These are phyloP conservation scores for Rissa tridactyla DNA, from an alignment of 2,113 vertebrate species.

Conservation along the genomic window DNA sequence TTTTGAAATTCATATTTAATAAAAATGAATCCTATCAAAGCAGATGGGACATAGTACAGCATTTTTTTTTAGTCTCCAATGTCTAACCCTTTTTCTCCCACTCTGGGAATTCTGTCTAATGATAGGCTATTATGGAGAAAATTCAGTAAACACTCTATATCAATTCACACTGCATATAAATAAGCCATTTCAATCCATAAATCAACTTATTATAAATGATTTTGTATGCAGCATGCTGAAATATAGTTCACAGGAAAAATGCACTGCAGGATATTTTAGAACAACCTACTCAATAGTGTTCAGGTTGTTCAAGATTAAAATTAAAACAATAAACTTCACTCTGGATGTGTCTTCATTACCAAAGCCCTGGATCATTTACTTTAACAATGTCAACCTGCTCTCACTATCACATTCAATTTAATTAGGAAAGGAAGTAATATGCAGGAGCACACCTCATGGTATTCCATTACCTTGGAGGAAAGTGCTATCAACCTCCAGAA, in stretches of 20 bases:
- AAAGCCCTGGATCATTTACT: conserved; percentile 74
- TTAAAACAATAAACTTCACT: conserved; percentile 76
- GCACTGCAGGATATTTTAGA: conserved; percentile 29
- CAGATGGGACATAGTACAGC: conserved; percentile 40
- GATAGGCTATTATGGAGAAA: conserved; percentile 40
- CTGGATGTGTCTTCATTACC: conserved; percentile 72
- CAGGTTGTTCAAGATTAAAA: conserved; percentile 68
- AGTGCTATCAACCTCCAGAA: conserved; percentile 37
- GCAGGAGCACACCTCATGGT: conserved; percentile 63
- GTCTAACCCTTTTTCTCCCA: conserved; percentile 8
- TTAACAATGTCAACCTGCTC: conserved; percentile 73
- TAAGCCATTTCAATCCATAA: conserved; percentile 62
- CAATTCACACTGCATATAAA: conserved; percentile 54
- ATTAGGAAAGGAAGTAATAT: conserved; percentile 71
- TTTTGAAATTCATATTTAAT: conserved; percentile 68
- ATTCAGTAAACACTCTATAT: conserved; percentile 68
- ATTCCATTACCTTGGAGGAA: conserved; percentile 65
- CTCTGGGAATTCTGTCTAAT: conserved; percentile 54
- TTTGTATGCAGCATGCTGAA: conserved; percentile 6
- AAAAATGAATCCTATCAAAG: not conserved
- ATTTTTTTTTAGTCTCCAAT: conserved; percentile 38
- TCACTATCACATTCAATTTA: conserved; percentile 66
- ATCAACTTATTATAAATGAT: conserved; percentile 50
- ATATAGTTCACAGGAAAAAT: conserved; percentile 2
- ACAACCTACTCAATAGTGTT: conserved; percentile 36